A percentile compares a stretch with the other conserved stretches of the same genome.
These are phyloP conservation scores for Ranitomeya imitator DNA, from an alignment of 2,113 vertebrate species.

Conservation along the genomic window DNA sequence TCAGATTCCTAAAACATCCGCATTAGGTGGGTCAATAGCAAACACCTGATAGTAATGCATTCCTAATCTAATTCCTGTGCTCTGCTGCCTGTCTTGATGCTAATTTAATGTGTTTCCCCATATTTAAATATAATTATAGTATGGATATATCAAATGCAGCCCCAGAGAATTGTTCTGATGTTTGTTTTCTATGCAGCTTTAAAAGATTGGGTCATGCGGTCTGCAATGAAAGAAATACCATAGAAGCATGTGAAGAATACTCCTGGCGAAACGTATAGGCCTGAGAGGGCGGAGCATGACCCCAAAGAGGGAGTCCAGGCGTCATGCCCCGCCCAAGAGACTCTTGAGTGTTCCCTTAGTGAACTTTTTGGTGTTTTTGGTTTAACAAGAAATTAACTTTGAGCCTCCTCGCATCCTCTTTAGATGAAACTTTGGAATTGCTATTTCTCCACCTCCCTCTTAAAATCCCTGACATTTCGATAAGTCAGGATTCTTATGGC, in stretches of 20 bases:
- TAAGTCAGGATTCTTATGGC: slow-evolving; percentile 38
- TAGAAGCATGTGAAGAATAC: not conserved
- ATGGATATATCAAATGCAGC: not conserved
- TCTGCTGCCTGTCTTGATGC: not conserved
- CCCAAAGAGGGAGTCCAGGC: not conserved
- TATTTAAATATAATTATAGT: slow-evolving; percentile 18
- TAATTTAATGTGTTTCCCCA: not conserved
- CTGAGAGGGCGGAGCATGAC: not conserved
- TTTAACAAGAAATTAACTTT: not conserved
- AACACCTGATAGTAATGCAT: slow-evolving; percentile 21
- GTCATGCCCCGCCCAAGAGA: not conserved
- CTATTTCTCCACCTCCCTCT: slow-evolving; percentile 3
- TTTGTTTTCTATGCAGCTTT: not conserved
- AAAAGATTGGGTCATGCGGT: not conserved
- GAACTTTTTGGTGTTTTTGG: not conserved
- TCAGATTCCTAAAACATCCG: slow-evolving; percentile 31
- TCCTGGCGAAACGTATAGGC: not conserved
- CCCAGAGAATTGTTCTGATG: not conserved
- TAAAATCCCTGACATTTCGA: slow-evolving; percentile 22
- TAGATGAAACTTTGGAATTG: slow-evolving; percentile 21
- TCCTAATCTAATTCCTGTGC: slow-evolving; percentile 20
- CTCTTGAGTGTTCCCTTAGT: not conserved
- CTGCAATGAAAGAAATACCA: not conserved
- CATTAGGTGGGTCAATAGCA: slow-evolving; percentile 25
- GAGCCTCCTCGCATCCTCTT: not conserved